Conservation (phyloP, 2,888 invertebrate genomes). For the Hololepta plana region DNA sequence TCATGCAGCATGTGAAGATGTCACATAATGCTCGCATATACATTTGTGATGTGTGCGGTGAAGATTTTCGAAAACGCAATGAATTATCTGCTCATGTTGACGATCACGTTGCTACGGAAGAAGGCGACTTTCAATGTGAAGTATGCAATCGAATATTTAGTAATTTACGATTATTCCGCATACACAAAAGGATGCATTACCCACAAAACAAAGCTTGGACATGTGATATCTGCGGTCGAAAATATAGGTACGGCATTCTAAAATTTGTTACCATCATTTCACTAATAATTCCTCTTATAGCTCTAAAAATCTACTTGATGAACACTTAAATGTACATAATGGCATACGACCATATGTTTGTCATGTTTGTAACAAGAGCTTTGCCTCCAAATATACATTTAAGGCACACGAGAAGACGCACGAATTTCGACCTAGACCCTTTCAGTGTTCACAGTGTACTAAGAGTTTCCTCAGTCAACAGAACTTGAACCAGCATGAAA, state of each 20-base stretch:
- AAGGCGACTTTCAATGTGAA: slow-evolving; percentile 45
- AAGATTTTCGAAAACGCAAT: slow-evolving; percentile 42
- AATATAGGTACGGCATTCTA: slow-evolving; percentile 34
- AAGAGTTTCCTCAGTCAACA: slow-evolving; percentile 63
- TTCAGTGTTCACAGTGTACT: slow-evolving; percentile 43
- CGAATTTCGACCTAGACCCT: slow-evolving; percentile 46
- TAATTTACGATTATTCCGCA: slow-evolving; percentile 38
- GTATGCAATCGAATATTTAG: slow-evolving; percentile 41
- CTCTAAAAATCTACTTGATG: slow-evolving; percentile 48
- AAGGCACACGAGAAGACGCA: slow-evolving; percentile 63
- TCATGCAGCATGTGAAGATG: slow-evolving; percentile 41
- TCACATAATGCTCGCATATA: slow-evolving; percentile 44
- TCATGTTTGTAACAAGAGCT: slow-evolving; percentile 46
- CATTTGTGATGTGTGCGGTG: slow-evolving; percentile 52
- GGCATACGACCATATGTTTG: slow-evolving; percentile 51
- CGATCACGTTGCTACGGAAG: slow-evolving; percentile 39
- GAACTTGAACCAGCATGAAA: slow-evolving; percentile 56
- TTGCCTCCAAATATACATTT: slow-evolving; percentile 62
- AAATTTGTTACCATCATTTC: no score
- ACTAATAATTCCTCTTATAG: slow-evolving; percentile 19
- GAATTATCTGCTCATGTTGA: slow-evolving; percentile 46
- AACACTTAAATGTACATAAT: slow-evolving; percentile 53
- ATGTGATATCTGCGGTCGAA: slow-evolving; percentile 46
- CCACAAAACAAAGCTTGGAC: slow-evolving; percentile 41
- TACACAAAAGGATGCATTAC: slow-evolving; percentile 46